Conservation (phyloP, 2,797 vertebrate species). For the Lemur catta region DNA sequence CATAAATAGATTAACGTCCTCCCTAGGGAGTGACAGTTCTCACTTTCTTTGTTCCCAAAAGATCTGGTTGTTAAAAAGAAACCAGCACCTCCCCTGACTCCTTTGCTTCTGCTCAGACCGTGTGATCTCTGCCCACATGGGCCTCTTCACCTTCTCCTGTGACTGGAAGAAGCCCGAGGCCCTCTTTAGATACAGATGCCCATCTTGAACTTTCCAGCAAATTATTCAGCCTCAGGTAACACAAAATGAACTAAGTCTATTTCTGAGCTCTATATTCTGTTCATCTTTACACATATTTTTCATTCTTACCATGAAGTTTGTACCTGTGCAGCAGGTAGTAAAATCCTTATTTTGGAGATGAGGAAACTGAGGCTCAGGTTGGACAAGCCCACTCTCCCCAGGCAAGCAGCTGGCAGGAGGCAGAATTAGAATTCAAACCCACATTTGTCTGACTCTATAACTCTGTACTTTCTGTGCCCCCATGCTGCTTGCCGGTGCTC, state of each 20-base stretch:
- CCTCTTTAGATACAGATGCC: not conserved
- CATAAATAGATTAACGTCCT: not conserved
- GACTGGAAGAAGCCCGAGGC: not conserved
- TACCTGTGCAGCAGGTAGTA: not conserved
- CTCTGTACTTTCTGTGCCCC: not conserved
- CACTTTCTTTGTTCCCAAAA: not conserved
- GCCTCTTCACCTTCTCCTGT: not conserved
- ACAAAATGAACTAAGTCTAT: not conserved
- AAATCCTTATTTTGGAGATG: slow-evolving; percentile 6
- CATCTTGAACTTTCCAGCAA: not conserved
- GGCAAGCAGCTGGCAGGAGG: not conserved
- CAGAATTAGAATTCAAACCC: not conserved
- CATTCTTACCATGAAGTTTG: not conserved
- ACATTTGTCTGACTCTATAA: not conserved
- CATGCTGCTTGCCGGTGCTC: not conserved
- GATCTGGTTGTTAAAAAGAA: not conserved
- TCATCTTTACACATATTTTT: not conserved
- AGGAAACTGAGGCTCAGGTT: not conserved
- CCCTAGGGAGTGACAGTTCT: not conserved
- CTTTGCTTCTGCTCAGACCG: not conserved
- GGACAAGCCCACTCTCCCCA: not conserved
- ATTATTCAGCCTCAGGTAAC: not conserved
- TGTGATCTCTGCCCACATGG: not conserved
- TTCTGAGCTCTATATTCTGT: not conserved
- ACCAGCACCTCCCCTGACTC: not conserved